Conservation (phyloP, 2,113 vertebrate genomes). For the Lepus americanus region DNA sequence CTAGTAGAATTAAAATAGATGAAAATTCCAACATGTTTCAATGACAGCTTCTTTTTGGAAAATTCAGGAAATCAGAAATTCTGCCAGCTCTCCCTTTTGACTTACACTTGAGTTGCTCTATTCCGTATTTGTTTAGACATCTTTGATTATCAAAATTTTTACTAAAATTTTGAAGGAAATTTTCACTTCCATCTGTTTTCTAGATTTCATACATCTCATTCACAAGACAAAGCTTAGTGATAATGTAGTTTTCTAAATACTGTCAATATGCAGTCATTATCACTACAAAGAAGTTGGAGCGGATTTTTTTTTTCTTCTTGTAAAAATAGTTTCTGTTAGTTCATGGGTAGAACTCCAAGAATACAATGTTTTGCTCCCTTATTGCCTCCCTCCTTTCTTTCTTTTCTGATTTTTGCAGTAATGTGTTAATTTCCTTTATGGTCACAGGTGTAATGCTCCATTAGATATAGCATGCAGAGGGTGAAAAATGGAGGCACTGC, state of each 20-base stretch:
- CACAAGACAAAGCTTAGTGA: conserved; percentile 63
- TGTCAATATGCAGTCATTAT: conserved; percentile 59
- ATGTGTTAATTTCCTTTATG: too few species aligned
- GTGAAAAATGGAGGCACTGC: too few species aligned
- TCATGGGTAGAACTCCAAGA: too few species aligned
- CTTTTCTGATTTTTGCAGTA: too few species aligned
- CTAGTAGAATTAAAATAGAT: conserved; percentile 67
- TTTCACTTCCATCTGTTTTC: conserved; percentile 70
- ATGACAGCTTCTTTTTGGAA: conserved; percentile 68
- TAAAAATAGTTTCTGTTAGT: conserved; percentile 62
- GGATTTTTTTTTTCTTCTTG: conserved; percentile 59
- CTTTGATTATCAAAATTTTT: conserved; percentile 73
- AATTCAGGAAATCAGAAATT: conserved; percentile 71
- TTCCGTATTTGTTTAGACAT: conserved; percentile 85
- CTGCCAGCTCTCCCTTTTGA: conserved; percentile 75
- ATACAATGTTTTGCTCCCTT: too few species aligned
- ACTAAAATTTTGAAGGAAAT: conserved; percentile 64
- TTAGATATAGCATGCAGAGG: too few species aligned
- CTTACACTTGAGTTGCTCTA: conserved; percentile 72
- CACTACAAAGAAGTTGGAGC: conserved; percentile 70
- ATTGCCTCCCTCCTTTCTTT: too few species aligned
- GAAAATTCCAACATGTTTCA: conserved; percentile 67
- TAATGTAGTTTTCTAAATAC: conserved; percentile 67
- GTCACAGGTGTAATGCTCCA: too few species aligned
- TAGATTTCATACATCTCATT: conserved; percentile 52